Base-by-base conservation (phyloP, 2,797 vertebrate species). In the Hypotaenidia philippensis region DNA sequence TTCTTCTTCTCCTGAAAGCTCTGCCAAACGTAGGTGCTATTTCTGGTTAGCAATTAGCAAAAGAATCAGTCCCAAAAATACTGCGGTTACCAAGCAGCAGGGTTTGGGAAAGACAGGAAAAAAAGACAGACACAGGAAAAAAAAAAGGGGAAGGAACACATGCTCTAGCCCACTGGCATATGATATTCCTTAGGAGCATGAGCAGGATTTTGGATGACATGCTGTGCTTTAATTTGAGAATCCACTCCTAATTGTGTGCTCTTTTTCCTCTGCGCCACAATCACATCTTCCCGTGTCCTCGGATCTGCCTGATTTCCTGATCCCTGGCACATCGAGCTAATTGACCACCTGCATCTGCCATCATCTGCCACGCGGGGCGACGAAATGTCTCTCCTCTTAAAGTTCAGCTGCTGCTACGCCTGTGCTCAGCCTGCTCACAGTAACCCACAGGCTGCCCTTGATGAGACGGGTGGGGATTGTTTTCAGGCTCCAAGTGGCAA, bases 1-100 rank as follows among this genome's bases (percentile, higher is more conserved):
- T 96, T 96, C 91, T 93, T 87, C 83, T 92, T 93, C 93, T 93
- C 75, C 74, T 95, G 91, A 95, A 95, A 96, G 92, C 94, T 83
- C 95, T 97, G 94, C 94, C 96, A 97, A 96, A 95, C 94, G 95
- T 92, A 90, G 92, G 87, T 92, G 90, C 96, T 97, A 97, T 97
- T 97, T 97, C 97, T 97, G 96, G 96, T 94, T 89, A 95, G 94
- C 94, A 97, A 97, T 97, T 97, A 97, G 93, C 93, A 96, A 85
- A 96, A 97, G 96, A 96, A 95, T 96, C 93, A 95, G 78, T 86
- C 94, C 95, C 94, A 79, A 94, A 95, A 96, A 96, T 96, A 97
- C 94, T 94, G 91, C 72, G 6, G 95, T 97, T 97, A 96, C 96
- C 96, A 97, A 95, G 96, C 96, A 97, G 97, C 96, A 83, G 88